Conservation (phyloP, 1,140 invertebrate species). For the Sesamia nonagrioides region DNA sequence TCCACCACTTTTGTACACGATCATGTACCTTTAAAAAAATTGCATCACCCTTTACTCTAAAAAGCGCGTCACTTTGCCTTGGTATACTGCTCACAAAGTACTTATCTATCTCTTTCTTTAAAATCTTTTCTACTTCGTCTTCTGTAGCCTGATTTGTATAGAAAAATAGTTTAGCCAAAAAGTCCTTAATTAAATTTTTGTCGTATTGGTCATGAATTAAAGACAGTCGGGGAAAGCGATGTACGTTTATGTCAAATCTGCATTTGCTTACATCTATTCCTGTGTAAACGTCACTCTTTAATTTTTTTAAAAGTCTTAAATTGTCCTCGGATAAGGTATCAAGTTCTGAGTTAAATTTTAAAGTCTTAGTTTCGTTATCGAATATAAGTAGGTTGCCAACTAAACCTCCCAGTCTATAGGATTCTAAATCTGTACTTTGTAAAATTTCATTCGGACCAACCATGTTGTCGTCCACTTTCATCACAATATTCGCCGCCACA, state of each 20-base stretch:
- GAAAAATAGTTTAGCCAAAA: constrained; percentile 48
- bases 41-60: constrained; percentile 48
- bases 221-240: constrained; percentile 41
- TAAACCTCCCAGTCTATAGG: constrained; percentile 21
- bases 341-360: constrained; percentile 17
- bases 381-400: constrained; percentile 25
- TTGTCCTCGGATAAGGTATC: not conserved
- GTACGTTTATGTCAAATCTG: constrained; percentile 44
- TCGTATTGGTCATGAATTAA: constrained; percentile 43
- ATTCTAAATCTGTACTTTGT: constrained; percentile 30
- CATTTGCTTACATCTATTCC: constrained; percentile 22
- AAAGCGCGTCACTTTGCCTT: constrained; percentile 10
- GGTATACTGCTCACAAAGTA: constrained; percentile 32
- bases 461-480: constrained; percentile 27
- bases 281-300: not conserved
- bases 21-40: constrained; percentile 52
- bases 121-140: constrained; percentile 28
- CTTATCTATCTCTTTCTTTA: constrained; percentile 51
- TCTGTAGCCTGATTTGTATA: constrained; percentile 52
- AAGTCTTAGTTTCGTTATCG: constrained; percentile 6
- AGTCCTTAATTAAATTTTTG: constrained; percentile 36
- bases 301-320: constrained; percentile 14
- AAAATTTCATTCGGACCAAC: constrained; percentile 4
- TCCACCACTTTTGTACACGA: constrained; percentile 57
- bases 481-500: not conserved